Conservation (phyloP, 2,113 vertebrate species). For the Rhizomys pruinosus region DNA sequence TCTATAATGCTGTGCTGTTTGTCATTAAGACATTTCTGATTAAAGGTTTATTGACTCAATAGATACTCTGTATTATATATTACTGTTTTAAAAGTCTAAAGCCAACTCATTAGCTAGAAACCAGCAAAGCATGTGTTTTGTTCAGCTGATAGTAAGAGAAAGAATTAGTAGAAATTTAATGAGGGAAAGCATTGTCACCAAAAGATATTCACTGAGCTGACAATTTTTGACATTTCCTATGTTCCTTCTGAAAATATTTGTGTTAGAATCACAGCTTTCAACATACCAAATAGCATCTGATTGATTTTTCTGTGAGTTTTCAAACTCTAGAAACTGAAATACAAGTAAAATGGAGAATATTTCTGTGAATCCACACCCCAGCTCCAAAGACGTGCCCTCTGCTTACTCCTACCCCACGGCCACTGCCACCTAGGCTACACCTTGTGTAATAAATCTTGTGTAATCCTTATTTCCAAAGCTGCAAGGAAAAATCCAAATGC, state of each 20-base stretch:
- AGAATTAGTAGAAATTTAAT: slow-evolving; percentile 52
- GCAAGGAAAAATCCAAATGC: background rate
- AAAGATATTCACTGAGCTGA: slow-evolving; percentile 62
- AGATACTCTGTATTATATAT: slow-evolving; percentile 67
- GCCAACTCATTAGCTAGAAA: slow-evolving; percentile 75
- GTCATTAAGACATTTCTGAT: slow-evolving; percentile 71
- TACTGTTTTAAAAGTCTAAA: slow-evolving; percentile 70
- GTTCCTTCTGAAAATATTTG: slow-evolving; percentile 75
- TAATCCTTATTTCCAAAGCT: slow-evolving; percentile 11
- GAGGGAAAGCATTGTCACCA: slow-evolving; percentile 62
- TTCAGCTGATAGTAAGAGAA: slow-evolving; percentile 52
- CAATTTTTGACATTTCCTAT: slow-evolving; percentile 68
- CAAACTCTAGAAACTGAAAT: slow-evolving; percentile 21
- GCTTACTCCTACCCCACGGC: background rate
- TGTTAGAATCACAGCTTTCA: slow-evolving; percentile 67
- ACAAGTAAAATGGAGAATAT: background rate
- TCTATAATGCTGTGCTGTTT: slow-evolving; percentile 54
- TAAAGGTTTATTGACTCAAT: slow-evolving; percentile 75
- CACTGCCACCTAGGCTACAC: background rate
- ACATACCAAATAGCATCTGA: slow-evolving; percentile 48
- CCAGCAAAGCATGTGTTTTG: slow-evolving; percentile 73
- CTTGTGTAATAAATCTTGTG: background rate
- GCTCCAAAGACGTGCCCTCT: background rate
- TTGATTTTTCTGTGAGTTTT: slow-evolving; percentile 48
- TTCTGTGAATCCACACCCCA: slow-evolving; percentile 11